Evolutionary conservation across 2,113 vertebrate species (phyloP).

Genomic region (Corythoichthys haematopterus): DNA sequence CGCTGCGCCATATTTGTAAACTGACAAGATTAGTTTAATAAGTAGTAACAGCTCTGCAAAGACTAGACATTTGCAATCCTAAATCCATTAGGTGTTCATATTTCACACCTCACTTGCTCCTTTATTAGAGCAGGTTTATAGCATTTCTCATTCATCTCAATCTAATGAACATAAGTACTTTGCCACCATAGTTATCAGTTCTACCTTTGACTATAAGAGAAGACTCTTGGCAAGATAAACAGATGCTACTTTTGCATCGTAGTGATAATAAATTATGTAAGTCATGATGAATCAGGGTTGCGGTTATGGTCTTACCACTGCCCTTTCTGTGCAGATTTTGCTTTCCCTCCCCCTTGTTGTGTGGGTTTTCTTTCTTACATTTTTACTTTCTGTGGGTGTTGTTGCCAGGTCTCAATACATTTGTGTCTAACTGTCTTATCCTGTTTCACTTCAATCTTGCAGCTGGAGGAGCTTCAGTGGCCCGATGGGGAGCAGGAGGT

Average conservation of each 20-base stretch:
- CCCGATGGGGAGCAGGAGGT: conserved; percentile 65
- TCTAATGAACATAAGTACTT: conserved; percentile 51
- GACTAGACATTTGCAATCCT: conserved; percentile 38
- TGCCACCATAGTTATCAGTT: conserved; percentile 60
- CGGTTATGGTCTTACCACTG: neutral
- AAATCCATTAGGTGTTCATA: conserved; percentile 46
- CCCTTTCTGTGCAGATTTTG: neutral
- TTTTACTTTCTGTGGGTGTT: neutral
- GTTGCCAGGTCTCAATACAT: neutral
- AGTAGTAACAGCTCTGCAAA: conserved; percentile 38
- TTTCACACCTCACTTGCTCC: conserved; percentile 56
- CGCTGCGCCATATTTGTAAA: conserved; percentile 12
- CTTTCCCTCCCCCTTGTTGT: neutral
- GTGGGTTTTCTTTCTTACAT: neutral
- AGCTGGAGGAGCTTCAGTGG: conserved; percentile 72
- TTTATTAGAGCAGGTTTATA: conserved; percentile 59
- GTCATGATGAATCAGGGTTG: neutral
- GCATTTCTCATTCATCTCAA: conserved; percentile 54
- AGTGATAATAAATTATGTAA: conserved; percentile 1
- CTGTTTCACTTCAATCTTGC: conserved; percentile 37
- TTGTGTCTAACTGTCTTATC: conserved; percentile 16
- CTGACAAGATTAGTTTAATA: conserved; percentile 36
- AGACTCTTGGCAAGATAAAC: conserved; percentile 24
- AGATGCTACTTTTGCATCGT: conserved; percentile 23
- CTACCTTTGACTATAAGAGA: conserved; percentile 49